These are phyloP conservation scores for Cyprinella venusta DNA, from an alignment of 2,797 vertebrate genomes.

Conservation along the genomic window DNA sequence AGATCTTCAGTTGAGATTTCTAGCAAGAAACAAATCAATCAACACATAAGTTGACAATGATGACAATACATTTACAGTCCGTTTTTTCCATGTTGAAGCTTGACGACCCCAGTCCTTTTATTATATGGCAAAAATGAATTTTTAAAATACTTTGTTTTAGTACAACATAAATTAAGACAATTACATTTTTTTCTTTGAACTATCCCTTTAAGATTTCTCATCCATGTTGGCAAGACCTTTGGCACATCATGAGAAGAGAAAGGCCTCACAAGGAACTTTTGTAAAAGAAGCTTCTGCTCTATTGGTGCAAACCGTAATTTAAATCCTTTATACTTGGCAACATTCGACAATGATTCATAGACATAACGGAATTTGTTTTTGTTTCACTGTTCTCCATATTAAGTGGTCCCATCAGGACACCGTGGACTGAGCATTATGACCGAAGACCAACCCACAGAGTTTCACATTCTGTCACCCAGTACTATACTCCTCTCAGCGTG, in stretches of 20 bases:
- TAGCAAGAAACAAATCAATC: not conserved
- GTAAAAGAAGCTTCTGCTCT: conserved; percentile 1
- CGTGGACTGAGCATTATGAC: conserved; percentile 28
- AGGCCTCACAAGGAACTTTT: conserved; percentile 23
- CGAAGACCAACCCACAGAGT: conserved; percentile 49
- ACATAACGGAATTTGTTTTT: conserved; percentile 45
- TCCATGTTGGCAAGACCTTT: conserved; percentile 2
- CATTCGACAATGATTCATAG: conserved; percentile 48
- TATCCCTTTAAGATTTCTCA: not conserved
- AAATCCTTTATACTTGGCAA: conserved; percentile 32
- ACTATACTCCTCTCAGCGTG: conserved; percentile 58
- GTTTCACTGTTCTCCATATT: conserved; percentile 36
- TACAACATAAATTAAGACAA: not conserved
- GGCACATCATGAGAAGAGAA: conserved; percentile 4
- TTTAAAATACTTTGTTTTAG: not conserved
- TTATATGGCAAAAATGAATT: not conserved
- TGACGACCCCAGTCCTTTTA: not conserved
- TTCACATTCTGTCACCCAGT: conserved; percentile 48
- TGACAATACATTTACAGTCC: not conserved
- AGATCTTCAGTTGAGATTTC: not conserved
- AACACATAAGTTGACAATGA: not conserved
- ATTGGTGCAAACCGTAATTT: conserved; percentile 35
- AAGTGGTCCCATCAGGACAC: conserved; percentile 45
- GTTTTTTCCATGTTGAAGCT: too few species aligned
- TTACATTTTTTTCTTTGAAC: not conserved